Evolutionary conservation across 2,888 invertebrate species (phyloP), one percentile per base, ranked within the genome.

Genomic region (Gisinianus flammeolus): DNA sequence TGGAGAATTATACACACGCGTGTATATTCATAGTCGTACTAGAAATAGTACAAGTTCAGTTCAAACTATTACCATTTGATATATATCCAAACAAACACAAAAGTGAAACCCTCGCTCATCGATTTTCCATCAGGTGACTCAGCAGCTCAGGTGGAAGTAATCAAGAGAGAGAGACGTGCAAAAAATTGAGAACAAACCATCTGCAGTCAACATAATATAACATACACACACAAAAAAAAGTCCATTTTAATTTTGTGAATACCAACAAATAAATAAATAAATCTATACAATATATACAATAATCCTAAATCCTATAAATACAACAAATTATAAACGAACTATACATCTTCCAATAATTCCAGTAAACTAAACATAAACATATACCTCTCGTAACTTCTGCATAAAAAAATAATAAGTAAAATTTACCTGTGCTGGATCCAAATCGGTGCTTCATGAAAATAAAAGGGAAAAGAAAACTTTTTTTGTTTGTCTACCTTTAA

Each of bases 121-220:
- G 74, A 74, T 74, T 74, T 74, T 66, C 74, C 74, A 74, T 74
- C 74, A 72, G 72, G 72, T 72, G 72, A 62, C 72, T 72, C 44
- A 44, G 16, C 19, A 44, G 19, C 44, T 44, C 72, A 72, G 72
- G 72, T 72, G 72, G 72, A 72, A 72, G 33, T 72, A 72, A 72
- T 72, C 72, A 58, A 26, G 62, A 62, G 28, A 54, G 73, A 35
- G 64, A 64, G 73, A 26, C 28, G 66, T 74, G 74, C 74, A 74
- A 74, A 74, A 66, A 28, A 66, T 30, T 67, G 10, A 30, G 35
- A 8, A 67, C 19, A 67, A 74, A 67, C 31, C 74, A 66, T 74
- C 74, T 35, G 66, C 66, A 74, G 74, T 74, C 74, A 72, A 28
- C 30, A 16, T 31, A 72, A 16, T 10, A 12, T 44, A 1, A 44